Evolutionary conservation across 2,113 vertebrate species (phyloP).

Genomic region (Microtus richardsoni): DNA sequence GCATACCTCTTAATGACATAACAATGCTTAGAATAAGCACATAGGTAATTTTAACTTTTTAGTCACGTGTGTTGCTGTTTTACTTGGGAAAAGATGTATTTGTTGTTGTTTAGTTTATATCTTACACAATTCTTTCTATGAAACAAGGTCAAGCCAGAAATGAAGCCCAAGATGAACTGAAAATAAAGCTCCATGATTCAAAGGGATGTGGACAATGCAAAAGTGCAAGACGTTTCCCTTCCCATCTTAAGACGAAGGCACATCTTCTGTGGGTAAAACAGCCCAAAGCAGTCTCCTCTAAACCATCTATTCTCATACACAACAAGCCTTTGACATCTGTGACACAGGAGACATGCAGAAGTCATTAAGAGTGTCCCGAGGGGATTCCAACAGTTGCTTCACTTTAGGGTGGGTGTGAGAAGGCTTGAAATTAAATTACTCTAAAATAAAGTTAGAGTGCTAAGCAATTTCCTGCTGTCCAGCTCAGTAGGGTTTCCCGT

Average conservation of each 20-base stretch:
- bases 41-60: conserved; percentile 61
- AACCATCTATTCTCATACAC: conserved; percentile 91
- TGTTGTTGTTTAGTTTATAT: conserved; percentile 79
- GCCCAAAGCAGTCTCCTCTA: conserved; percentile 85
- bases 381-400: conserved; percentile 90
- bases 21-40: not conserved
- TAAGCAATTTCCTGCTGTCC: conserved; percentile 93
- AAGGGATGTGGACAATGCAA: conserved; percentile 91
- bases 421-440: conserved; percentile 96
- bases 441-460: conserved; percentile 94
- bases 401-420: conserved; percentile 90
- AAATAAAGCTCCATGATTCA: conserved; percentile 88
- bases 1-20: not conserved
- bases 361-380: conserved; percentile 90
- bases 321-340: conserved; percentile 93
- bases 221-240: conserved; percentile 70
- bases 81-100: conserved; percentile 63
- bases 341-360: conserved; percentile 93
- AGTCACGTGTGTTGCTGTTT: conserved; percentile 71
- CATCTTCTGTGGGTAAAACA: conserved; percentile 75
- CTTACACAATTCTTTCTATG: conserved; percentile 77
- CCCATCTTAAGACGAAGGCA: conserved; percentile 77
- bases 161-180: conserved; percentile 79
- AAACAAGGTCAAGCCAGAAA: conserved; percentile 89
- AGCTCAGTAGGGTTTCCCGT: conserved; percentile 95